Base-by-base conservation (phyloP, 2,888 invertebrate species). In the Platycheirus rosarum region DNA sequence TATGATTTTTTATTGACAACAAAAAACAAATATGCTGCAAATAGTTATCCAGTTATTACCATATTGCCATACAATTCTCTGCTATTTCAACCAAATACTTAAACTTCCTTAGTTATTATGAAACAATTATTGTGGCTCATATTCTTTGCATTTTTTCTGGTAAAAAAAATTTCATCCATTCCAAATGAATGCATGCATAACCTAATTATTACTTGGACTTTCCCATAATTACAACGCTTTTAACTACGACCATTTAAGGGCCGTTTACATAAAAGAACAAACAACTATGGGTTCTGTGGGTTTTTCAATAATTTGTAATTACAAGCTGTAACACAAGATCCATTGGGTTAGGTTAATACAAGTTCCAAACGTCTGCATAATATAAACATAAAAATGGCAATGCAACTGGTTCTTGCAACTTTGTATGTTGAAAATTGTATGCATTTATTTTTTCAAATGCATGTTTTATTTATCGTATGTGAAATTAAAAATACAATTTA, bases 321-420 rank as follows among this genome's bases (percentile, higher is more conserved):
- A 53, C 18, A n/a, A 18, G 11, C 4, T 7, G 5, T 29, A 51
- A 6, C 1, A 32, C 32, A 51, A 51, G 7, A n/a, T 8, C n/a
- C 13, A 3, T 35, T 53, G 35, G n/a, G 35, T 53, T 53, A 53
- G 53, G 53, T 53, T 26, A 35, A n/a, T 35, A 53, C 1, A 35
- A 37, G 11, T 35, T 53, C 51, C 51, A 16, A 26, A 16, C n/a
- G 4, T 4, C n/a, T 53, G 13, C 35, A 18, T n/a, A 18, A 16
- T 32, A 32, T n/a, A 6, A 13, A 48, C 20, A 2, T 23, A 26
- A 49, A 48, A 26, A 48, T 9, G 1, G 20, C 7, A 46, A 46
- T n/a, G 8, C 13, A 13, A 16, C 2, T 9, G 26, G 26, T 49
- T 29, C 26, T 9, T 49, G 13, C 8, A 3, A 51, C 51, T 32